These are phyloP conservation scores for Magallana nippona DNA, from an alignment of 2,888 invertebrate species.

Conservation along the genomic window DNA sequence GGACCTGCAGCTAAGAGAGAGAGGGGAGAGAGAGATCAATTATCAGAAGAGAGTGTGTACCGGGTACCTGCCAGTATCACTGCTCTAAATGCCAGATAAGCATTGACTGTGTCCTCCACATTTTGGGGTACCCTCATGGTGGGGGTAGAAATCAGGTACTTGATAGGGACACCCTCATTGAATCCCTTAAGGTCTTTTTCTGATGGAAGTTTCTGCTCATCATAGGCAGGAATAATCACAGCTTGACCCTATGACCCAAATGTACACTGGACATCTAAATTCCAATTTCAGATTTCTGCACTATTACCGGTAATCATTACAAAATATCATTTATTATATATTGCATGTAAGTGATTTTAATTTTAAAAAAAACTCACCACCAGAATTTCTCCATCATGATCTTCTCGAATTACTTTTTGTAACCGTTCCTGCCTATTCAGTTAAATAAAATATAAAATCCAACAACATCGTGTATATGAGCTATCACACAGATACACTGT, in stretches of 20 bases:
- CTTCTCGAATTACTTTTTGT: slow-evolving; percentile 65
- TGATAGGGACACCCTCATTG: slow-evolving; percentile 71
- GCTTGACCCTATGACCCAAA: slow-evolving; percentile 67
- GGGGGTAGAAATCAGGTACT: slow-evolving; percentile 72
- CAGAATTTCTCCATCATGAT: slow-evolving; percentile 71
- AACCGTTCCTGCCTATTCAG: slow-evolving; percentile 69
- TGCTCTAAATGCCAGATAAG: slow-evolving; percentile 73
- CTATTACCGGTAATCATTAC: not conserved
- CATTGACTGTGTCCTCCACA: slow-evolving; percentile 68
- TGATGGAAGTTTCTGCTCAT: slow-evolving; percentile 47
- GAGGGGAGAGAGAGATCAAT: not conserved
- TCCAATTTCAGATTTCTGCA: not conserved
- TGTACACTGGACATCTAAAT: not conserved
- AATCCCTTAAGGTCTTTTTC: slow-evolving; percentile 56
- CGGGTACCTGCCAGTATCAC: slow-evolving; percentile 72
- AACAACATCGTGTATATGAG: too few relatives aligned
- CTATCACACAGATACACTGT: too few relatives aligned
- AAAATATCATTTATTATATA: too few relatives aligned
- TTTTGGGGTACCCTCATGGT: slow-evolving; percentile 73
- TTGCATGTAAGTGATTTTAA: too few relatives aligned
- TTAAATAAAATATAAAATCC: not conserved
- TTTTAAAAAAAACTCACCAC: slow-evolving; percentile 64
- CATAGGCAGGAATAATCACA: slow-evolving; percentile 68
- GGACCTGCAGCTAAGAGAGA: too few relatives aligned
- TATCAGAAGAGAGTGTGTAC: not conserved